phyloP scores from a whole-genome alignment of 1,140 invertebrate genomes.

The Euborellia annulipes region DNA sequence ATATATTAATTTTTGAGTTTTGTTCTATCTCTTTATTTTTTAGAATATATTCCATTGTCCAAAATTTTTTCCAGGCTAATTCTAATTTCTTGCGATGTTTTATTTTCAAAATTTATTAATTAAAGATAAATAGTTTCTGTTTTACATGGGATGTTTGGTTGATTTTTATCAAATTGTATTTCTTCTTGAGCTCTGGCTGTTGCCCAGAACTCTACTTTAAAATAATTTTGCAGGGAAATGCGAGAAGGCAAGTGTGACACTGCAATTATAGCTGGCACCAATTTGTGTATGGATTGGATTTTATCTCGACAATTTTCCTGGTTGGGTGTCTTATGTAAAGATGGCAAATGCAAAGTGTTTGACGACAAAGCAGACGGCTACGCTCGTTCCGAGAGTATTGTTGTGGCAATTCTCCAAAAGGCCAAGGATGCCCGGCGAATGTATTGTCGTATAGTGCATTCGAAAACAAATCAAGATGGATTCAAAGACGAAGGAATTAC shows the following conservation, averaged over 20 bases:
- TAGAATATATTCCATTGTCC: too few species aligned
- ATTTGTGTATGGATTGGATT: slow-evolving; percentile 70
- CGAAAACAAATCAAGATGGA: slow-evolving; percentile 45
- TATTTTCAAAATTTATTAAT: too few species aligned
- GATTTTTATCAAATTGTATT: too few species aligned
- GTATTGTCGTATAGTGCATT: slow-evolving; percentile 41
- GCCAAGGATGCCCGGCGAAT: slow-evolving; percentile 30
- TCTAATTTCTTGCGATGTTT: too few species aligned
- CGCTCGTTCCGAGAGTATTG: slow-evolving; percentile 39
- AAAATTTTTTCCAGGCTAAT: too few species aligned
- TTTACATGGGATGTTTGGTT: too few species aligned
- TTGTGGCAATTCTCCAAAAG: slow-evolving; percentile 36
- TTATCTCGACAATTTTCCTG: slow-evolving; percentile 70
- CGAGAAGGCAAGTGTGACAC: slow-evolving; percentile 62
- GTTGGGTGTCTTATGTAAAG: slow-evolving; percentile 66
- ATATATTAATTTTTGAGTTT: too few species aligned
- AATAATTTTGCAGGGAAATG: slow-evolving; percentile 48
- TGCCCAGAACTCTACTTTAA: too few species aligned
- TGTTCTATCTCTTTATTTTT: too few species aligned
- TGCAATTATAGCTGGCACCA: slow-evolving; percentile 72
- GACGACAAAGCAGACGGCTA: slow-evolving; percentile 52
- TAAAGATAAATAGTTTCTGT: too few species aligned
- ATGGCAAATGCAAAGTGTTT: slow-evolving; percentile 80
- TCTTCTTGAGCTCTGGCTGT: too few species aligned
- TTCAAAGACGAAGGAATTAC: slow-evolving; percentile 36